A percentile compares a stretch with the other conserved stretches of the same genome.
Conservation (phyloP, 2,113 vertebrate genomes). For the Eretmochelys imbricata region DNA sequence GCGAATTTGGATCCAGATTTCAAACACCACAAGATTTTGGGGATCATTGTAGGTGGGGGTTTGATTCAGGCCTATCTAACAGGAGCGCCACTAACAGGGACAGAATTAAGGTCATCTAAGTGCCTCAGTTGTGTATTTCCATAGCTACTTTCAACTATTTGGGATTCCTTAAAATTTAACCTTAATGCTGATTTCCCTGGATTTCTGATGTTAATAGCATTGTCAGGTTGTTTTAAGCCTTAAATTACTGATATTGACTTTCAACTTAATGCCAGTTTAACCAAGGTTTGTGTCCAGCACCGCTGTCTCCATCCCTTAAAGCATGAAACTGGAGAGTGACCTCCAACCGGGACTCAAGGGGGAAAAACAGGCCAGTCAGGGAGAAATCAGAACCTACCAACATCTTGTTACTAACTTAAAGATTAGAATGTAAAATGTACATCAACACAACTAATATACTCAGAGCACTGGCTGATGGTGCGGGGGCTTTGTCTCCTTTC, state of each 20-base stretch:
- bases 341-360: neutral
- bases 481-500: neutral
- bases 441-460: neutral
- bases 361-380: neutral
- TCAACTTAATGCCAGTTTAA: neutral
- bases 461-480: neutral
- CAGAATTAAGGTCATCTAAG: neutral
- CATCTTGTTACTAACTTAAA: neutral
- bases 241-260: neutral
- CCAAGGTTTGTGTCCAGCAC: neutral
- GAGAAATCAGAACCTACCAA: neutral
- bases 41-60: neutral
- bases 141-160: neutral
- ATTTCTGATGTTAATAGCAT: neutral
- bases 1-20: neutral
- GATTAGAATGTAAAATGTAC: neutral
- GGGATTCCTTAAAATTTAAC: neutral
- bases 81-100: neutral
- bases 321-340: neutral
- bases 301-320: slow-evolving; percentile 30
- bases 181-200: neutral
- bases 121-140: neutral
- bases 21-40: neutral
- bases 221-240: neutral
- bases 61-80: neutral